Evolutionary conservation across 2,797 vertebrate genomes (phyloP), one percentile per base, ranked within the genome.

Genomic region (Luscinia megarhynchos): DNA sequence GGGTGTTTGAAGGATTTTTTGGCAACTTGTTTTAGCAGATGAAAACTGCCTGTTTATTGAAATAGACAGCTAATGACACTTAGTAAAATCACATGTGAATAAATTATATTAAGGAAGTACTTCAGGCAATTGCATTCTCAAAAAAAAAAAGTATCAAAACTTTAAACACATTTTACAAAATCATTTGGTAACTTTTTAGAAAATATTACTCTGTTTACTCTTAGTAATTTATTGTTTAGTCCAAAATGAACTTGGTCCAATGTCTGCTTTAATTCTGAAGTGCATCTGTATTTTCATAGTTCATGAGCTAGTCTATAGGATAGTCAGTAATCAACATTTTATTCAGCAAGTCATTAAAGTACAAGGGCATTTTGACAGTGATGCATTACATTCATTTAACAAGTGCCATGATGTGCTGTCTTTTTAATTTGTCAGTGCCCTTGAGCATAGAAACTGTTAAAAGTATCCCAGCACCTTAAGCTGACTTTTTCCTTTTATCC

Each of bases 301-400:
- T 67, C n/a, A 27, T 1, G 10, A 79, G 34, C 45, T 84, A 38
- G 88, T 41, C 63, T 90, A 3, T 51, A 32, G 55, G 10, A 34
- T 73, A 78, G 63, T 48, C n/a, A 73, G 38, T 73, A 82, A 94
- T 92, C 59, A 83, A 57, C 27, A 1, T 69, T 87, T 73, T 88
- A 67, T 67, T 93, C 76, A 84, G 63, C 67, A 64, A 85, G 62
- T 77, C 69, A 86, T 91, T 94, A 94, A 70, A 86, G 78, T 95
- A 88, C 85, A 95, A 83, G 72, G 80, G 50, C 58, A n/a, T 92
- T 94, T 89, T 84, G 90, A 89, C 94, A 90, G 55, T 88, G 86
- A 90, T 82, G 32, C 50, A 88, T 91, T 83, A 45, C 30, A 73
- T 72, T 84, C 9, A 82, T 95, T 94, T 94, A 87, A 75, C 23